Base-by-base conservation (phyloP, 2,888 invertebrate species). In the Tyria jacobaeae region DNA sequence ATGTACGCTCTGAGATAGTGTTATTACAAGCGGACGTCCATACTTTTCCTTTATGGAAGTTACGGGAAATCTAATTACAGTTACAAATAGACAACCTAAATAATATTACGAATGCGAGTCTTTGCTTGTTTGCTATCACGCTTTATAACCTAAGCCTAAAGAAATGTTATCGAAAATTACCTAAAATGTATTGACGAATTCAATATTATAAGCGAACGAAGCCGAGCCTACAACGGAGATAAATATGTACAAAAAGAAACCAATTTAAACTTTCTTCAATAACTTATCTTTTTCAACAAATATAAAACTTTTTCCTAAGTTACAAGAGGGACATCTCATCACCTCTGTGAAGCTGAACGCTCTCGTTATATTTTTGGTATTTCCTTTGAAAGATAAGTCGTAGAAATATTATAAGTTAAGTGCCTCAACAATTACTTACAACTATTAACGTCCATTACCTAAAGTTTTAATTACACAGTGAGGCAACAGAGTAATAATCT, bases 321-420 rank as follows among this genome's bases (percentile, higher is more conserved):
- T 44, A 12, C 21, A 35, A 6, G 17, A 31, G 10, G n/a, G 25
- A 27, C 14, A 35, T 47, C 44, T 17, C 34, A 6, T 48, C 41
- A 50, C 59, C 57, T 73, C 48, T 53, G 60, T n/a, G 60, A 65
- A 60, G 61, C 66, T 67, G 60, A 70, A 61, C 64, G 68, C 64
- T 74, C 71, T 68, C 70, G 66, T 70, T 68, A 70, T 27, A 68
- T 60, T 72, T 59, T 66, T 63, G 71, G 80, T 78, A 82, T 79
- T 75, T 76, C 75, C 71, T 71, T 71, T 75, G 66, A 52, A 68
- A 74, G 68, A 75, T 68, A 68, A 76, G 62, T 59, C 21, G 10
- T 31, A 4, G 9, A 39, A 17, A 39, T 14, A 27, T 55, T 44
- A 34, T 44, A 57, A 17, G 24, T 31, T 51, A 64, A 76, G 60